Evolutionary conservation across 2,113 vertebrate genomes (phyloP).

Genomic region (Falcunculus frontatus): DNA sequence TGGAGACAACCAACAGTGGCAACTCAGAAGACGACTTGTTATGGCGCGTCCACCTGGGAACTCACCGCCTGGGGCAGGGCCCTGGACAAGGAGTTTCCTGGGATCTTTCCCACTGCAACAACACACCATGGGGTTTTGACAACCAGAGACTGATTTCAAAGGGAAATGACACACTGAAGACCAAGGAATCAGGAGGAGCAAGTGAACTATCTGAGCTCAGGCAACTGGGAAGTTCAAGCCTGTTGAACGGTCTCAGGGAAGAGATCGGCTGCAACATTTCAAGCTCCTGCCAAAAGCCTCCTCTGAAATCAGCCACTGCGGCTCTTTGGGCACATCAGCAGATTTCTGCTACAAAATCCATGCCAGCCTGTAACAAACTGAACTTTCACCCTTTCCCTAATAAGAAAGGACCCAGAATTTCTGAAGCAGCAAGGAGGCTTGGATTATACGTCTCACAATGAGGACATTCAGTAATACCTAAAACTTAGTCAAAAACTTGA

Average conservation of each 20-base stretch:
- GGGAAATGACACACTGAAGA: background rate
- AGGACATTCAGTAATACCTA: background rate
- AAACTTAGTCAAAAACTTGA: background rate
- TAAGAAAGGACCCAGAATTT: slow-evolving; percentile 74
- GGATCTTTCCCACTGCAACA: background rate
- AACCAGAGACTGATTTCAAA: background rate
- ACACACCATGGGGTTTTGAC: background rate
- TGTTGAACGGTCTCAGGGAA: background rate
- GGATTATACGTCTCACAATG: slow-evolving; percentile 72
- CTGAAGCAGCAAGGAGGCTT: slow-evolving; percentile 76
- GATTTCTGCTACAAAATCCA: background rate
- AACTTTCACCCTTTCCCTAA: slow-evolving; percentile 77
- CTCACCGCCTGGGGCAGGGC: slow-evolving; percentile 56
- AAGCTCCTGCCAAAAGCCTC: background rate
- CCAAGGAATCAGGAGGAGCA: background rate
- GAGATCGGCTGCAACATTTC: background rate
- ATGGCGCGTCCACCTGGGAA: slow-evolving; percentile 76
- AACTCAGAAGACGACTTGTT: slow-evolving; percentile 12
- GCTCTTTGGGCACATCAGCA: slow-evolving; percentile 40
- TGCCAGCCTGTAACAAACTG: background rate
- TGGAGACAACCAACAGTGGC: background rate
- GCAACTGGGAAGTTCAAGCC: background rate
- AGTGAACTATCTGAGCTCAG: background rate
- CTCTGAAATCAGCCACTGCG: slow-evolving; percentile 19
- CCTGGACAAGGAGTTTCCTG: background rate